phyloP scores from a whole-genome alignment of 92 coral and sea anemone genomes.

The Parazoanthus darwini region DNA sequence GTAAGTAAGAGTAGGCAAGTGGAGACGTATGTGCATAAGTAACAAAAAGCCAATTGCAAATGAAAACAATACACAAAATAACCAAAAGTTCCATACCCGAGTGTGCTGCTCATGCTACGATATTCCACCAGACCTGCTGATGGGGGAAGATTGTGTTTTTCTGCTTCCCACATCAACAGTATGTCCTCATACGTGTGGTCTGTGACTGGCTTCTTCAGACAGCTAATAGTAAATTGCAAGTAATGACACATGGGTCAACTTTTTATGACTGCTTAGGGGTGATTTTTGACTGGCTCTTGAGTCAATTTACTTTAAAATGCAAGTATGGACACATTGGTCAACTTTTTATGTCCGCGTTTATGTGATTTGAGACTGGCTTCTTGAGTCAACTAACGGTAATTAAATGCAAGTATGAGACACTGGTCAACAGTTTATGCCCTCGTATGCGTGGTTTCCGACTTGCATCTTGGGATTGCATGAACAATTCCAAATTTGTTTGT shows the following conservation, averaged over 20 bases:
- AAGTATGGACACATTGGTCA: neutral
- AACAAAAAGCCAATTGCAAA: too few species aligned
- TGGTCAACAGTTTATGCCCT: too few species aligned
- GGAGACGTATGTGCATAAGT: neutral
- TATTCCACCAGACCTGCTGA: slow-evolving; percentile 70
- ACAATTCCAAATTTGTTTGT: too few species aligned
- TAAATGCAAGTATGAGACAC: too few species aligned
- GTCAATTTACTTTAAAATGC: slow-evolving; percentile 26
- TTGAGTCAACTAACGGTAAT: too few species aligned
- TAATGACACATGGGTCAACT: too few species aligned
- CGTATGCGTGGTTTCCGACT: too few species aligned
- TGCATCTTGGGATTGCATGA: too few species aligned
- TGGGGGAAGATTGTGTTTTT: slow-evolving; percentile 61
- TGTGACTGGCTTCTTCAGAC: slow-evolving; percentile 62
- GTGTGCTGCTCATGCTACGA: slow-evolving; percentile 63
- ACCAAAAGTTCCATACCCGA: slow-evolving; percentile 41
- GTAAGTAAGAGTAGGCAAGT: too few species aligned
- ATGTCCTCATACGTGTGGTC: slow-evolving; percentile 74
- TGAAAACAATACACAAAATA: neutral
- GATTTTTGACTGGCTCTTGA: slow-evolving; percentile 65
- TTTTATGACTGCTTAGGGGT: slow-evolving; percentile 13
- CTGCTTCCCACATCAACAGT: slow-evolving; percentile 69
- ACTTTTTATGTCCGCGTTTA: too few species aligned
- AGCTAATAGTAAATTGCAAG: slow-evolving; percentile 13
- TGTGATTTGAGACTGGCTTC: too few species aligned